These are phyloP conservation scores for Trachelus stipa DNA, from an alignment of 2,888 invertebrate species.

Conservation along the genomic window DNA sequence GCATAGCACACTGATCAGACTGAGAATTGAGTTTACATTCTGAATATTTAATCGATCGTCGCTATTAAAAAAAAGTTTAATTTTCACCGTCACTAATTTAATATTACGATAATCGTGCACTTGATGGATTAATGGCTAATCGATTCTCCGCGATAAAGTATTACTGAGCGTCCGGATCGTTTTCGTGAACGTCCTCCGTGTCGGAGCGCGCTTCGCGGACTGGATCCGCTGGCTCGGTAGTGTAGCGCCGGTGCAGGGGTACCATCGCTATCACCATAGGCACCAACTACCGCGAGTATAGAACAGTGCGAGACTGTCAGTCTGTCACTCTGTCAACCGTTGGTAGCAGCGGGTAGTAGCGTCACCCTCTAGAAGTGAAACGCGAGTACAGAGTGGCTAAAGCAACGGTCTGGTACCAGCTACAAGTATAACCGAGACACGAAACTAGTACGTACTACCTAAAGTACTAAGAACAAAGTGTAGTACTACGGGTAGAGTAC, in stretches of 20 bases:
- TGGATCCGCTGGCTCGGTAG: slow-evolving; percentile 42
- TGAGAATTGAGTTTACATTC: not conserved
- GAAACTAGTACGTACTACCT: not conserved
- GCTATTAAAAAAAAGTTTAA: not conserved
- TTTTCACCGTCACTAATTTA: not conserved
- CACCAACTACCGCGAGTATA: slow-evolving; percentile 37
- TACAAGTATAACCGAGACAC: not conserved
- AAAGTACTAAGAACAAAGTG: not conserved
- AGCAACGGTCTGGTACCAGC: not conserved
- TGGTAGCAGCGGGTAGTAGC: slow-evolving; percentile 28
- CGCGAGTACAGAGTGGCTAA: not conserved
- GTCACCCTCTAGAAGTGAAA: not conserved
- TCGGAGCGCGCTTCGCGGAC: slow-evolving; percentile 62
- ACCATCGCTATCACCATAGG: slow-evolving; percentile 52
- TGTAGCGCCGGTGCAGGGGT: slow-evolving; percentile 45
- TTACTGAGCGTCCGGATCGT: not conserved
- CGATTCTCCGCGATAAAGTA: not conserved
- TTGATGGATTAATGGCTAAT: not conserved
- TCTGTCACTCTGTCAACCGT: slow-evolving; percentile 41
- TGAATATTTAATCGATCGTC: not conserved
- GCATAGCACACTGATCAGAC: not conserved
- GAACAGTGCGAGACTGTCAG: slow-evolving; percentile 31
- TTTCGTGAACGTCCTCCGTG: slow-evolving; percentile 47
- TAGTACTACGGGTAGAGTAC: not conserved
- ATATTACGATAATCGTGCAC: not conserved